Evolutionary conservation across 2,888 invertebrate species (phyloP), one percentile per base, ranked within the genome.

Genomic region (Rhorus exstirpatorius): DNA sequence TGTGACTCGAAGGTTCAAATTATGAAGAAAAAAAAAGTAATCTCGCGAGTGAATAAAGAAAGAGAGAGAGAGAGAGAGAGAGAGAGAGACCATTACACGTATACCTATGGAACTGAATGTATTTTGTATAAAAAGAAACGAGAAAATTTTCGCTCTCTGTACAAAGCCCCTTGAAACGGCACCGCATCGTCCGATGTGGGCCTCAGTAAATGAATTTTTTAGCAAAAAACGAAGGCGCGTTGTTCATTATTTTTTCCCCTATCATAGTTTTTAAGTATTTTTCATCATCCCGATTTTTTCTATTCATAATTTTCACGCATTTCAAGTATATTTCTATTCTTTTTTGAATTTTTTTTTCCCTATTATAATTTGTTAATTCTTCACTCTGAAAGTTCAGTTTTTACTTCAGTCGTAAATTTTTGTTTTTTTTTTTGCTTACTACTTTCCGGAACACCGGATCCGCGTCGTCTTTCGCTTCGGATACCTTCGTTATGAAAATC

Each of bases 151-250:
- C 84, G 86, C 86, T 88, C 84, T 89, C 79, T 92, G 90, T 91
- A 91, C 90, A 91, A 90, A 90, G 84, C 82, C 83, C 84, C 86
- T 83, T 77, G 79, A 81, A 83, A 70, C 80, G 88, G 86, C 84
- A 85, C 85, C n/a, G n/a, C 87, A 72, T 85, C 72, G 61, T 72
- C 10, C 75, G 83, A n/a, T n/a, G 83, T 85, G 88, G 85, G 86
- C 85, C 81, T 85, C 87, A 85, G 91, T 92, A 92, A 92, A 92
- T 90, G 89, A 91, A 91, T 91, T 92, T 92, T 92, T 86, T 91
- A 91, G 87, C 87, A 91, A 86, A 79, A 61, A 58, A 8, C n/a
- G n/a, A 44, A 68, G 21, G 10, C 44, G 44, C 21, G 12, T n/a
- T 19, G 1, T 49, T n/a, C 2, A 46, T 46, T 60, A 55, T 41